Evolutionary conservation across 2,888 invertebrate genomes (phyloP).

Genomic region (Meta bourneti): DNA sequence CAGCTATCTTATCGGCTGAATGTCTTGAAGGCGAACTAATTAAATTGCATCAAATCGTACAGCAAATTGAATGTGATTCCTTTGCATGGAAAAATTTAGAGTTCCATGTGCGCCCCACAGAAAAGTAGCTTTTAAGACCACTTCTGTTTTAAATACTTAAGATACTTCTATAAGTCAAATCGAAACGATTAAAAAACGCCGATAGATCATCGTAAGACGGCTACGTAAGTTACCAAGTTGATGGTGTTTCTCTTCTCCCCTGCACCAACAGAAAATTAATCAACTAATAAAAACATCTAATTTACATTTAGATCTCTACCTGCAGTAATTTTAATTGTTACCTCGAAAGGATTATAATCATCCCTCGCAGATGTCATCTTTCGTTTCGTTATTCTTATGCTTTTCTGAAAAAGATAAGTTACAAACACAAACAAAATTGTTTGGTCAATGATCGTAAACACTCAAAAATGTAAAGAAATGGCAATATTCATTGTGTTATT

Average conservation of each 20-base stretch:
- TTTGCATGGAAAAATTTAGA: too few species aligned
- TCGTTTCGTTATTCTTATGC: conserved; percentile 37
- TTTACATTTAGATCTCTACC: conserved; percentile 25
- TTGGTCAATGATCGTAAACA: conserved; percentile 4
- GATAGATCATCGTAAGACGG: not conserved
- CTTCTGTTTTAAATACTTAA: too few species aligned
- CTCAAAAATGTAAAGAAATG: not conserved
- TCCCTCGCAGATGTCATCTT: conserved; percentile 68
- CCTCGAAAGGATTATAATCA: conserved; percentile 76
- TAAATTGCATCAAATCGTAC: too few species aligned
- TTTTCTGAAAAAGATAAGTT: conserved; percentile 40
- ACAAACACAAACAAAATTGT: conserved; percentile 44
- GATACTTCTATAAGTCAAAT: too few species aligned
- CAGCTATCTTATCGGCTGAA: too few species aligned
- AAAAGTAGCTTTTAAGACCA: too few species aligned
- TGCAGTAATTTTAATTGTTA: conserved; percentile 50
- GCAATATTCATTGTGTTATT: not conserved
- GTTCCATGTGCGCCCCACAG: too few species aligned
- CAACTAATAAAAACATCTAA: conserved; percentile 2
- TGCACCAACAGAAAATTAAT: not conserved
- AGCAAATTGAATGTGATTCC: too few species aligned
- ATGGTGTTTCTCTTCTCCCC: not conserved
- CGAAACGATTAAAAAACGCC: not conserved
- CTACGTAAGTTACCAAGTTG: not conserved
- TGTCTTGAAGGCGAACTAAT: too few species aligned